phyloP scores from a whole-genome alignment of 2,888 invertebrate species.

The Pedicia rivosa region DNA sequence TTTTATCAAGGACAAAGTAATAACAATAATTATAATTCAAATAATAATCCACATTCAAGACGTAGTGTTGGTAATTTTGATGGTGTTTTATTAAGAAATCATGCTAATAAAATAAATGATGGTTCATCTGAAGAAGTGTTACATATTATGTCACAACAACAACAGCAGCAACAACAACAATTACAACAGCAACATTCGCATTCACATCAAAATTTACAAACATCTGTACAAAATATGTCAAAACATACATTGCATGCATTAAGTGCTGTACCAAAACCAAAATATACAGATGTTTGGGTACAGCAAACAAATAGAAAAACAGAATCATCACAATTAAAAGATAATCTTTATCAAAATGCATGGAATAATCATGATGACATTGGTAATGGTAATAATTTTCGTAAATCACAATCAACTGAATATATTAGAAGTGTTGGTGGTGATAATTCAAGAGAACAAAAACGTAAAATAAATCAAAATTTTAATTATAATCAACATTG shows the following conservation, averaged over 20 bases:
- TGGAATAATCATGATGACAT: background rate
- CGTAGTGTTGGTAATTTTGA: too few species aligned
- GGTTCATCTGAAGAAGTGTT: too few species aligned
- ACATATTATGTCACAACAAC: too few species aligned
- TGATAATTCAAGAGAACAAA: conserved; percentile 32
- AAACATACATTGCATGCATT: conserved; percentile 50
- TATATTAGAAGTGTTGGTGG: too few species aligned
- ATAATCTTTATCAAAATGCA: conserved; percentile 4
- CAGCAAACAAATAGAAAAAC: conserved; percentile 13
- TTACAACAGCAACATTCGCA: conserved; percentile 34
- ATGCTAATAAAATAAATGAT: too few species aligned
- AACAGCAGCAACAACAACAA: too few species aligned
- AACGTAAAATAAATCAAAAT: conserved; percentile 41
- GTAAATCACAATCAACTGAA: conserved; percentile 12
- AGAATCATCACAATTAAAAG: background rate
- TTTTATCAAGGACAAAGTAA: too few species aligned
- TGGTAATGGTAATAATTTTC: background rate
- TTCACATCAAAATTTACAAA: conserved; percentile 35
- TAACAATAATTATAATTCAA: too few species aligned
- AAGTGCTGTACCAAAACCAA: conserved; percentile 63
- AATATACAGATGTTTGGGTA: conserved; percentile 41
- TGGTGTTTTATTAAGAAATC: too few species aligned
- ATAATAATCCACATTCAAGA: background rate
- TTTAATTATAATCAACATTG: conserved; percentile 70
- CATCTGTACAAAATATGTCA: conserved; percentile 36